A percentile compares a stretch with the other conserved stretches of the same genome.
Conservation (phyloP, 2,113 vertebrate genomes). For the Camelus bactrianus region DNA sequence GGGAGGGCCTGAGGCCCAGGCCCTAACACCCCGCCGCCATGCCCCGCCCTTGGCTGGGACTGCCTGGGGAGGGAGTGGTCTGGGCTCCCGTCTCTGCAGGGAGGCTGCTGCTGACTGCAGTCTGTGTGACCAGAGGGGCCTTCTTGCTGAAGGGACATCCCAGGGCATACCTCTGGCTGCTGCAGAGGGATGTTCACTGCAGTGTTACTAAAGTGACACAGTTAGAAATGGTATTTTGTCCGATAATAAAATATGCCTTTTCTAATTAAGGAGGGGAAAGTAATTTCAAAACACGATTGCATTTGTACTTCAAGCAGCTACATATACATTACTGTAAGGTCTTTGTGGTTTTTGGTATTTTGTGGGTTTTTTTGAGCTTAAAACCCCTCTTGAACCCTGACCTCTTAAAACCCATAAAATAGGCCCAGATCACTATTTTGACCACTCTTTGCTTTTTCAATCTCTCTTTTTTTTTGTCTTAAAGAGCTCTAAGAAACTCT, state of each 20-base stretch:
- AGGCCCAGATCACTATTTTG: neutral
- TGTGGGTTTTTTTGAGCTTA: neutral
- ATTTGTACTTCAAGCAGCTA: slow-evolving; percentile 11
- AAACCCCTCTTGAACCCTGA: neutral
- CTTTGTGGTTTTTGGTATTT: no score
- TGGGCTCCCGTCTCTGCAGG: neutral
- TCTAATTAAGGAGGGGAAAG: neutral
- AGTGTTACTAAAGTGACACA: neutral
- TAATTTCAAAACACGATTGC: slow-evolving; percentile 29
- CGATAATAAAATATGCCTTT: neutral
- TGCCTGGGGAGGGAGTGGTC: neutral
- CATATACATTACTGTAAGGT: neutral
- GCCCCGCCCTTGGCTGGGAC: neutral
- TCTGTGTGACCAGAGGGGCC: neutral
- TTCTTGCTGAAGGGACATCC: neutral
- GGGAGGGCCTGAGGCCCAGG: no score
- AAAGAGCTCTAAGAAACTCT: neutral
- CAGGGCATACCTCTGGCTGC: neutral
- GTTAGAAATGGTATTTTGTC: neutral
- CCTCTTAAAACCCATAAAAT: neutral
- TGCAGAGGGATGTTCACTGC: neutral
- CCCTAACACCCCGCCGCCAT: neutral
- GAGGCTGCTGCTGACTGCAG: neutral
- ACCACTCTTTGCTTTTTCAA: neutral
- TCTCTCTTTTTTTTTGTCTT: neutral